phyloP scores from a whole-genome alignment of 64 coral and sea anemone species.

The Platygyra sinensis region DNA sequence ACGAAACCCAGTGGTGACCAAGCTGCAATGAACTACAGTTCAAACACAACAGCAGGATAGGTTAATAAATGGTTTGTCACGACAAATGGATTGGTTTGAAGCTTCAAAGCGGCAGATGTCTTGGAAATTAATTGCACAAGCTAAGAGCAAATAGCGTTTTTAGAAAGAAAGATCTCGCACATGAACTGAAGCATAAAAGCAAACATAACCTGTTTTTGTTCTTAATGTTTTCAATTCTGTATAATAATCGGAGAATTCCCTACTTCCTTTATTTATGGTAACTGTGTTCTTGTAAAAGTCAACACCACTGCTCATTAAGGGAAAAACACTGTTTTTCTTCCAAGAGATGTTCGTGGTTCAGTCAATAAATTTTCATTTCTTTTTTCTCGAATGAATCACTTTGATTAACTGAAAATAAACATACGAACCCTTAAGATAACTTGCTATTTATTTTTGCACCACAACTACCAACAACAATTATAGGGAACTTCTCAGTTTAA shows the following conservation, averaged over 20 bases:
- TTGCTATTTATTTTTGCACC: neutral
- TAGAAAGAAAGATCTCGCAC: neutral
- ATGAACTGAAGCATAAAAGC: no score
- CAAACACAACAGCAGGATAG: neutral
- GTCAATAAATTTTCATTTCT: neutral
- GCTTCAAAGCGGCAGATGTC: neutral
- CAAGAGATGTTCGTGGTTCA: neutral
- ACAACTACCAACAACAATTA: neutral
- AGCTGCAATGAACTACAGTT: neutral
- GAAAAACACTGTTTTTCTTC: neutral
- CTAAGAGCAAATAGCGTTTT: neutral
- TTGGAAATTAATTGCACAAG: conserved; percentile 3
- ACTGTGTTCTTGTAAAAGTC: neutral
- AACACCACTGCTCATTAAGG: neutral
- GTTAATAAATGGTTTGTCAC: neutral
- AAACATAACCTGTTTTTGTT: no score
- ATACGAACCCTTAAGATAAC: neutral
- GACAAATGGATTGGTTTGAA: neutral
- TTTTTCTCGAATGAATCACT: neutral
- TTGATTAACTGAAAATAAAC: neutral
- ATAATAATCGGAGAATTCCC: no score
- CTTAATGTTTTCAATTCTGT: no score
- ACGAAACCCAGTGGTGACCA: neutral
- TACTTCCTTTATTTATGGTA: neutral
- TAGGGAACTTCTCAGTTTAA: neutral